Evolutionary conservation across 2,113 vertebrate species (phyloP).

Genomic region (Puma concolor): DNA sequence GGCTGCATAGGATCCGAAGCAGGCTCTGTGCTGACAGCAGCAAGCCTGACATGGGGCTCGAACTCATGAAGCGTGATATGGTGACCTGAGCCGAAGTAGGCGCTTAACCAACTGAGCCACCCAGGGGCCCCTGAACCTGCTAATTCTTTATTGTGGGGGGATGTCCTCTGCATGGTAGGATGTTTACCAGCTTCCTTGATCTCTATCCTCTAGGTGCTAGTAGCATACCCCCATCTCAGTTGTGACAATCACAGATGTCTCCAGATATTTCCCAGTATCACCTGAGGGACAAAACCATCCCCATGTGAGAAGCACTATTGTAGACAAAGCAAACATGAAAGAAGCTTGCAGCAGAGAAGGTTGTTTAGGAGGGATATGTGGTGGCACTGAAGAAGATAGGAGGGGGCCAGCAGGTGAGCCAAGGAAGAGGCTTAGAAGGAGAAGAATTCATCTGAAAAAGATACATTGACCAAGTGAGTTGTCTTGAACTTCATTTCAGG

Average conservation of each 20-base stretch:
- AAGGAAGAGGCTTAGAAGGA: not conserved
- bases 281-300: not conserved
- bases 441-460: not conserved
- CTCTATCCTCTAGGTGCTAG: not conserved
- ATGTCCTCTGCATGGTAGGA: not conserved
- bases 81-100: no score
- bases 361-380: not conserved
- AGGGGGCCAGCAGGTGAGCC: not conserved
- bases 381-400: not conserved
- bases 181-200: not conserved
- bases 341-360: not conserved
- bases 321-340: not conserved
- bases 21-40: no score
- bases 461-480: not conserved
- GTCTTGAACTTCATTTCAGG: conserved; percentile 12
- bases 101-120: no score
- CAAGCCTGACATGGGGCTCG: no score
- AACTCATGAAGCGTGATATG: no score
- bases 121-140: not conserved
- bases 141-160: not conserved
- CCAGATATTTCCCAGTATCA: not conserved
- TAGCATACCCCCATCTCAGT: not conserved
- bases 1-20: no score
- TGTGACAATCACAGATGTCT: not conserved
- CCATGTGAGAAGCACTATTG: not conserved